phyloP scores from a whole-genome alignment of 2,113 vertebrate species.

The Myotis yumanensis region DNA sequence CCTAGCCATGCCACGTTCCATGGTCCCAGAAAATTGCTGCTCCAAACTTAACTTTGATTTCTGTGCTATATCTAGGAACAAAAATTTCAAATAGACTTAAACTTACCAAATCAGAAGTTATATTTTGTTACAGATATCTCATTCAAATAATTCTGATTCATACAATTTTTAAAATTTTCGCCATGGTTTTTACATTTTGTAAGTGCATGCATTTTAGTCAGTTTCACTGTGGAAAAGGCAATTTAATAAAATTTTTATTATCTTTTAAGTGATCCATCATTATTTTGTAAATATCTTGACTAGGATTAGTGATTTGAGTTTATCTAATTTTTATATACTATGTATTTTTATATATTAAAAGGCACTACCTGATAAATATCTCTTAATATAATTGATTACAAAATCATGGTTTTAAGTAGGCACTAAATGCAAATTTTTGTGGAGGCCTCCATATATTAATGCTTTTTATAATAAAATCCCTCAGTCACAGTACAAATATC shows the following conservation, averaged over 20 bases:
- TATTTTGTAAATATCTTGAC: neutral
- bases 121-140: neutral
- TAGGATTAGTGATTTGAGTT: neutral
- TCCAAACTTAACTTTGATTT: neutral
- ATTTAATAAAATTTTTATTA: neutral
- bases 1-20: neutral
- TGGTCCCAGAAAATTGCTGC: neutral
- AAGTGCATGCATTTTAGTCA: neutral
- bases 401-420: neutral
- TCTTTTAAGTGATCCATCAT: neutral
- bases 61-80: neutral
- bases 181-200: neutral
- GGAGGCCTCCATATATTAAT: neutral
- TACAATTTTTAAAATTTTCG: neutral
- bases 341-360: conserved; percentile 28
- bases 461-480: conserved; percentile 25
- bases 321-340: neutral
- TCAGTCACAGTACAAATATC: neutral
- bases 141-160: neutral
- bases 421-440: neutral
- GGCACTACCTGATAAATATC: neutral
- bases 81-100: neutral
- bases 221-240: neutral
- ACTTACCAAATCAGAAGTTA: neutral
- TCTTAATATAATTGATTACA: neutral